Percentiles rank a stretch among this genome's conserved stretches.
phyloP scores from a whole-genome alignment of 2,113 vertebrate genomes.

The Tiliqua scincoides region DNA sequence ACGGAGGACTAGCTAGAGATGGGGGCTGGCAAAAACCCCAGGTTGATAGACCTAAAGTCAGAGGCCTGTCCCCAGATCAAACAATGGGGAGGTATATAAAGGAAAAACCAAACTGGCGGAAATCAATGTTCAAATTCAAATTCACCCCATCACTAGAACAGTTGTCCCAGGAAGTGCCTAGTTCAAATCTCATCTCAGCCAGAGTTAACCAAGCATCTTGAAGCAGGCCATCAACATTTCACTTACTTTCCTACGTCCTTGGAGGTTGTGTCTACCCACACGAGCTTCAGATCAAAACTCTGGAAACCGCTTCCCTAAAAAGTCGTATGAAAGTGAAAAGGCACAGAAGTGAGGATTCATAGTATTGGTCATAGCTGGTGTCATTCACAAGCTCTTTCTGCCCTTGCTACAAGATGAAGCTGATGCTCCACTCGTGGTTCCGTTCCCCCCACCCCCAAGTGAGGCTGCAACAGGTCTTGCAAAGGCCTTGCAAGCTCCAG shows the following conservation, averaged over 20 bases:
- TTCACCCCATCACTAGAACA: not conserved
- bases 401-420: not conserved
- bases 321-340: not conserved
- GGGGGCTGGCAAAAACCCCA: too few species aligned
- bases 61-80: too few species aligned
- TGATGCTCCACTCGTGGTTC: not conserved
- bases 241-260: slow-evolving; percentile 65
- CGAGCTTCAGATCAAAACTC: slow-evolving; percentile 76
- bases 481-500: too few species aligned
- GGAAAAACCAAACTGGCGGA: not conserved
- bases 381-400: not conserved
- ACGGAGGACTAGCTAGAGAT: too few species aligned
- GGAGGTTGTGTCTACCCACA: slow-evolving; percentile 71
- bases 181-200: not conserved
- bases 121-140: not conserved
- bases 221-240: not conserved
- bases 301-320: slow-evolving; percentile 70
- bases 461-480: too few species aligned
- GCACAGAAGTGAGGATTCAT: not conserved
- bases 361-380: not conserved
- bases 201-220: not conserved
- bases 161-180: not conserved
- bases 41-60: too few species aligned
- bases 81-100: too few species aligned
- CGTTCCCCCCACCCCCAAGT: too few species aligned